Conservation (phyloP, 2,888 invertebrate species). For the Cylindroiulus punctatus region DNA sequence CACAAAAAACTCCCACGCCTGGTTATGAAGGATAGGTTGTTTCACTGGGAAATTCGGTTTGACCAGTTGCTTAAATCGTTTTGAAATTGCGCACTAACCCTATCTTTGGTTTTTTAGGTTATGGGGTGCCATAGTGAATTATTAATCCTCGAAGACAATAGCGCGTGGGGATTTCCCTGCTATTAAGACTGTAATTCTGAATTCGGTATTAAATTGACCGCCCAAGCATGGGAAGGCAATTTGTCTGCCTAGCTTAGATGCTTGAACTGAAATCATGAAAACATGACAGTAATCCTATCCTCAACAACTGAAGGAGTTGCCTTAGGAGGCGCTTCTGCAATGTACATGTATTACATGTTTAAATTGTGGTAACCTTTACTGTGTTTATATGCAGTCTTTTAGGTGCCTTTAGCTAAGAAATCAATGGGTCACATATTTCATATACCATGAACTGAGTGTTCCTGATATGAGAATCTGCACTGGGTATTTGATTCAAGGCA, state of each 20-base stretch:
- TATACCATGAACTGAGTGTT: no score
- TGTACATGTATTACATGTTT: no score
- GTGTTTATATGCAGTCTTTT: no score
- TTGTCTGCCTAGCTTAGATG: background rate
- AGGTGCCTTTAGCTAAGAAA: no score
- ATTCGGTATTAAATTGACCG: background rate
- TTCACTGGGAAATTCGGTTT: background rate
- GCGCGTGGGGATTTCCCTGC: conserved; percentile 40
- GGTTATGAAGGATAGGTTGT: background rate
- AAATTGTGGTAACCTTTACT: no score
- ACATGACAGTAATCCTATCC: background rate
- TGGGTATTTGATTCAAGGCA: no score
- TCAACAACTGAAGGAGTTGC: no score
- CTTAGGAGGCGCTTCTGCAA: no score
- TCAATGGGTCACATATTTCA: no score
- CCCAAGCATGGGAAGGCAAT: background rate
- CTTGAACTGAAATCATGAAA: background rate
- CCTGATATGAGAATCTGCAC: no score
- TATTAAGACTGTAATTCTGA: background rate
- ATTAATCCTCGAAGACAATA: conserved; percentile 3
- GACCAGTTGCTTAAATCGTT: conserved; percentile 19
- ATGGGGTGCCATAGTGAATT: conserved; percentile 37
- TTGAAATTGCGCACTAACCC: background rate
- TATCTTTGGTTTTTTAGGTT: conserved; percentile 39
- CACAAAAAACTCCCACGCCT: conserved; percentile 27